Base-by-base conservation (phyloP, 2,797 vertebrate species). In the Scyliorhinus canicula region DNA sequence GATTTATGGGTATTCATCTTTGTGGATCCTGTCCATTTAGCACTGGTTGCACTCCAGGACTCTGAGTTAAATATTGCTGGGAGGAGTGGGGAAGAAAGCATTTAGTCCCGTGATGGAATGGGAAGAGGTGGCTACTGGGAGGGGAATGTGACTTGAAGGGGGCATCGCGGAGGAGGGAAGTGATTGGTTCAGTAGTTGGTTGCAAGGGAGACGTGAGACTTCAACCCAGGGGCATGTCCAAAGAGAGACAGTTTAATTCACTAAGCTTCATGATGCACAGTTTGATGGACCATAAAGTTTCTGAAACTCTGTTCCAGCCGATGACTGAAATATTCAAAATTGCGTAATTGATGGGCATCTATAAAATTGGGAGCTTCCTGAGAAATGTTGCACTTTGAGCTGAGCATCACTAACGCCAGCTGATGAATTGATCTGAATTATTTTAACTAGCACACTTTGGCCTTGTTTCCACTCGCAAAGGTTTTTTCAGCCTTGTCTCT, bases 371-470 rank as follows among this genome's bases (percentile, higher is more conserved):
- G 26, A 82, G 79, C 79, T 82, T 47, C 21, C 21, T 47, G 40
- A 47, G 7, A 82, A 82, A 82, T 47, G 79, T 47, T 82, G 79
- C 6, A 82, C 44, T 82, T 79, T 47, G 79, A 47, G 21, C 40
- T 47, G 44, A 44, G 79, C 44, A 21, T 82, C 21, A 26, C 47
- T 47, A 82, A 82, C 44, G 9, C 47, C 19, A 82, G 44, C 79
- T 82, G 44, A 82, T 82, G 79, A 44, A 47, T 82, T 82, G 79
- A 40, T 47, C 79, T 47, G 79, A 82, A 82, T 82, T 82, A 82
- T 21, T 82, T 82, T 82, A 82, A 82, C 44, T 47, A 82, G 26
- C 44, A 24, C 44, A 26, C 77, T 44, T 21, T 47, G 79, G 79
- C 21, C 24, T 24, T 82, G 79, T 82, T 82, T 47, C 77, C 40